These are phyloP conservation scores for Zosterops lateralis DNA, from an alignment of 2,113 vertebrate species.

Conservation along the genomic window DNA sequence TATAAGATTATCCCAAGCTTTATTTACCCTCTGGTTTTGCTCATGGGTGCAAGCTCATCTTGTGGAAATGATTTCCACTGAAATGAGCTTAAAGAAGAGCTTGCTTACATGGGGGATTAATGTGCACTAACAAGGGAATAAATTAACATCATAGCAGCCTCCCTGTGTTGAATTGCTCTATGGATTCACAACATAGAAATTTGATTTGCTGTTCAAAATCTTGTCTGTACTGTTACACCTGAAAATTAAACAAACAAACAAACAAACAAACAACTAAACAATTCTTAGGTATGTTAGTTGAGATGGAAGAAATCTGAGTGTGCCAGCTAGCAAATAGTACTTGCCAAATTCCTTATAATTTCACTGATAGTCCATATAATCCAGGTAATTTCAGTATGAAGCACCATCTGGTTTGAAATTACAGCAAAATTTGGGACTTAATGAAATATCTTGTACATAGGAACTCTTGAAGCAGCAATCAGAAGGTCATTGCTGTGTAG, in stretches of 20 bases:
- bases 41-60: neutral
- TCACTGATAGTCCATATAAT: neutral
- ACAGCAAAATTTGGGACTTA: neutral
- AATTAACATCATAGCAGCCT: neutral
- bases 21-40: neutral
- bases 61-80: neutral
- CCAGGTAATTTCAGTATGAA: neutral
- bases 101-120: conserved; percentile 13
- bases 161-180: fast-evolving
- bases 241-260: neutral
- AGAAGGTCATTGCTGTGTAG: neutral
- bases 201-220: neutral
- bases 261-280: neutral
- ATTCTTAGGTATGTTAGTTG: neutral
- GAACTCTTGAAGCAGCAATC: neutral
- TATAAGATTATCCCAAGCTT: neutral
- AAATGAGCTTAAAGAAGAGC: conserved; percentile 34
- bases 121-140: neutral
- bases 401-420: neutral
- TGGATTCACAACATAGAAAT: fast-evolving
- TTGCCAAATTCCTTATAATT: neutral
- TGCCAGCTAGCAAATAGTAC: neutral
- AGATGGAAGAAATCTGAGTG: neutral
- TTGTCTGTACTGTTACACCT: fast-evolving
- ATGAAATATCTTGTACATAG: neutral